Conservation (phyloP, 2,797 vertebrate genomes). For the Melanitta fusca region DNA sequence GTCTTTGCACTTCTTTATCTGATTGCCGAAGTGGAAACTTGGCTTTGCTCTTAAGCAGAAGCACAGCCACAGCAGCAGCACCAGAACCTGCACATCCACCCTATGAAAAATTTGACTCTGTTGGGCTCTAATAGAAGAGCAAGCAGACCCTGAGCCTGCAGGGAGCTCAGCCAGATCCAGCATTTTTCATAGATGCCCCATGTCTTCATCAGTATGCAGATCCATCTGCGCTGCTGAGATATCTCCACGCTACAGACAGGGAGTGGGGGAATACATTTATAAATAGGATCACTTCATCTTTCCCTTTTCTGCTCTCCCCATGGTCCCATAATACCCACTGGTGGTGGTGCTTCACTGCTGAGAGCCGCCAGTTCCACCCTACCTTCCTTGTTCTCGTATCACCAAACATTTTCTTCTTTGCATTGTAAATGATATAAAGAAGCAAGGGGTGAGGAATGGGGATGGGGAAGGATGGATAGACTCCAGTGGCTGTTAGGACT, state of each 20-base stretch:
- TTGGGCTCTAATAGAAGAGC: neutral
- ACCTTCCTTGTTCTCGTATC: neutral
- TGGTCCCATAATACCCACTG: neutral
- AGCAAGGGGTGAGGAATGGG: neutral
- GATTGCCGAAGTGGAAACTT: conserved; percentile 4
- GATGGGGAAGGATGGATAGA: neutral
- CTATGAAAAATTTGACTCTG: conserved; percentile 23
- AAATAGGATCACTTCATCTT: conserved; percentile 61
- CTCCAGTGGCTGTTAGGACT: neutral
- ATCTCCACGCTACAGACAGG: conserved; percentile 61
- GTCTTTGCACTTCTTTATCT: neutral
- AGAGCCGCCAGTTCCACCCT: neutral
- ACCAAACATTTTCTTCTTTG: neutral
- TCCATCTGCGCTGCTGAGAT: conserved; percentile 54
- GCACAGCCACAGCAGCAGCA: neutral
- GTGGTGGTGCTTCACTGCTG: neutral
- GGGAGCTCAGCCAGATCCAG: conserved; percentile 50
- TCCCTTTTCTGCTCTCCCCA: conserved; percentile 34
- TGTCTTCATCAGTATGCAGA: conserved; percentile 66
- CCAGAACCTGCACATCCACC: neutral
- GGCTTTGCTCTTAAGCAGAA: neutral
- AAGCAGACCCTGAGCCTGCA: conserved; percentile 14
- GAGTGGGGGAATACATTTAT: conserved; percentile 58
- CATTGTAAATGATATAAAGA: neutral
- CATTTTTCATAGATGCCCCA: conserved; percentile 37